A percentile compares a stretch with the other conserved stretches of the same genome.
These are phyloP conservation scores for Brachionus calyciflorus DNA, from an alignment of 1,140 invertebrate genomes.

Conservation along the genomic window DNA sequence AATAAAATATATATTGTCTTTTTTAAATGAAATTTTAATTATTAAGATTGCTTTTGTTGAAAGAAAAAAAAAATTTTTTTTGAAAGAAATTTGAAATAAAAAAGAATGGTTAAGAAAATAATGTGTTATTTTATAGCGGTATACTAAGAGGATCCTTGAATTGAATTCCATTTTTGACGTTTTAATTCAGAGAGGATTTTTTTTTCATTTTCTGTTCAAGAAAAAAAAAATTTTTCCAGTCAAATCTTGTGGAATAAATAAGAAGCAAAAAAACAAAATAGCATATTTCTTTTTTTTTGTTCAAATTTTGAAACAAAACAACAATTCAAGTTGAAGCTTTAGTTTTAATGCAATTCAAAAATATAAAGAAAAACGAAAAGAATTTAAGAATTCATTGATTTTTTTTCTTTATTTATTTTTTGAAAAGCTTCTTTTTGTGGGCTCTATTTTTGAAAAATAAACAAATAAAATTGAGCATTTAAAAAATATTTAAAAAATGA, in stretches of 20 bases:
- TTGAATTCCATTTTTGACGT: background rate
- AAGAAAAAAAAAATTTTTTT: conserved; percentile 2
- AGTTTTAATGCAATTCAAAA: background rate
- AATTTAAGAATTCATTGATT: conserved; percentile 19
- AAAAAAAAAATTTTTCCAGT: background rate
- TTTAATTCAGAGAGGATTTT: background rate
- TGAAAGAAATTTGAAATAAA: background rate
- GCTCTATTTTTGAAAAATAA: background rate
- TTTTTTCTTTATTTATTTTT: conserved; percentile 40
- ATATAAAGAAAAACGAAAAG: background rate
- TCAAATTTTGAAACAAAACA: background rate
- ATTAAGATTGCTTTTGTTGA: conserved; percentile 40
- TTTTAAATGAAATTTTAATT: conserved; percentile 41
- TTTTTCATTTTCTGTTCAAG: background rate
- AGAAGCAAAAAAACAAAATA: background rate
- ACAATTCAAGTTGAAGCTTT: conserved; percentile 38
- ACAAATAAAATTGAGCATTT: background rate
- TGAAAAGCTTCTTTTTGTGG: conserved; percentile 22
- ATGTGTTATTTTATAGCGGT: background rate
- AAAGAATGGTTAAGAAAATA: background rate
- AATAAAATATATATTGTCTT: conserved; percentile 29
- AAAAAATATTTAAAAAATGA: background rate
- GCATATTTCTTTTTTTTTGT: background rate
- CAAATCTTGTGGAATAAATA: background rate
- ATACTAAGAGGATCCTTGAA: conserved; percentile 20